Conservation (phyloP, 2,888 invertebrate species). For the Beris morrisii region DNA sequence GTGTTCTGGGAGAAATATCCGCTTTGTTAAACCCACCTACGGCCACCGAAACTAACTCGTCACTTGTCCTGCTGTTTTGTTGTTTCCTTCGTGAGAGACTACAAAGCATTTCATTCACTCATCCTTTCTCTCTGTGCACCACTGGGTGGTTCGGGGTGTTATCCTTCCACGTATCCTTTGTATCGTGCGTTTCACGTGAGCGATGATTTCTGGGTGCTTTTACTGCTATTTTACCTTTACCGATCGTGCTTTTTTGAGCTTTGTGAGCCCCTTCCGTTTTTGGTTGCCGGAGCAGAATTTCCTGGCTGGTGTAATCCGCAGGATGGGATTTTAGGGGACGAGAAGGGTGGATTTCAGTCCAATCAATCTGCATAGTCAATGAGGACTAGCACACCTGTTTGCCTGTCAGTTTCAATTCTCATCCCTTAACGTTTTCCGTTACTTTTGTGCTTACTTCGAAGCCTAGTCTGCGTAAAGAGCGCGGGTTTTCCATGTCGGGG, state of each 20-base stretch:
- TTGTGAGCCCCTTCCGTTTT: slow-evolving; percentile 2
- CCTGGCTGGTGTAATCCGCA: no score
- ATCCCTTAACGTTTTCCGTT: slow-evolving; percentile 15
- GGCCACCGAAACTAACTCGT: not conserved
- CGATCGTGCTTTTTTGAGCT: slow-evolving; percentile 15
- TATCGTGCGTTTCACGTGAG: not conserved
- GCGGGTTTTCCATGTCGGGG: not conserved
- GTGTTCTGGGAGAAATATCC: slow-evolving; percentile 4
- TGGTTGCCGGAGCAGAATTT: no score
- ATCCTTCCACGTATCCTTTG: no score
- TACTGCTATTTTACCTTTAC: not conserved
- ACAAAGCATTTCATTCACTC: not conserved
- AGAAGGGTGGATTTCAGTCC: slow-evolving; percentile 17
- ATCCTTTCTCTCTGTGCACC: not conserved
- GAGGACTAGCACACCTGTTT: slow-evolving; percentile 38
- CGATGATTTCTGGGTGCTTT: slow-evolving; percentile 24
- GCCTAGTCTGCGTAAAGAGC: slow-evolving; percentile 16
- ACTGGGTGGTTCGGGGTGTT: no score
- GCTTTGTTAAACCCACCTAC: not conserved
- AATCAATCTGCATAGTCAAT: slow-evolving; percentile 21
- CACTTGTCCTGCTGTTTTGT: not conserved
- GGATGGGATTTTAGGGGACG: not conserved
- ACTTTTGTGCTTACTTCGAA: slow-evolving; percentile 11
- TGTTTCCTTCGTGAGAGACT: slow-evolving; percentile 14
- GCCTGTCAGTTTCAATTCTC: slow-evolving; percentile 28